Conservation (phyloP, 1,140 invertebrate genomes). For the Camponotus floridanus region DNA sequence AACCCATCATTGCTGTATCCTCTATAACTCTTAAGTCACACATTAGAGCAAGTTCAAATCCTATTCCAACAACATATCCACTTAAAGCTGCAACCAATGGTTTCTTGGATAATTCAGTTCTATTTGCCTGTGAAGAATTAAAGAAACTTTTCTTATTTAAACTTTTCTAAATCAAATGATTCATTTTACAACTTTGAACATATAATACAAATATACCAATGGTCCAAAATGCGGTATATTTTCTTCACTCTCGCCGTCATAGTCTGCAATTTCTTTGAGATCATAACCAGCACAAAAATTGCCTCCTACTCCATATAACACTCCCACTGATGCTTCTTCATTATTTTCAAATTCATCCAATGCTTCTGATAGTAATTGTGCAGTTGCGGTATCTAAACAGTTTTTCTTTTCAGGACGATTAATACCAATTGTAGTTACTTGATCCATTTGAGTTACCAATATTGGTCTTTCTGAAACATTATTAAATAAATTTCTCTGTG, state of each 20-base stretch:
- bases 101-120: constrained; percentile 90
- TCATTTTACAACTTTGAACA: not conserved
- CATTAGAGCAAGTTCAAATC: constrained; percentile 95
- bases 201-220: constrained; percentile 76
- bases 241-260: constrained; percentile 81
- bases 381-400: constrained; percentile 90
- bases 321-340: constrained; percentile 88
- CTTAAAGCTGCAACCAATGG: constrained; percentile 94
- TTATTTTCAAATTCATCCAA: constrained; percentile 94
- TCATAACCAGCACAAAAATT: constrained; percentile 97
- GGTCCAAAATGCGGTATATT: constrained; percentile 84
- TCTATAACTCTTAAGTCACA: constrained; percentile 96
- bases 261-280: constrained; percentile 89
- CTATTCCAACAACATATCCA: constrained; percentile 96
- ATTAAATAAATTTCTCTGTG: not conserved
- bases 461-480: constrained; percentile 81
- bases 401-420: constrained; percentile 94
- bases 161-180: not conserved
- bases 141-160: not conserved
- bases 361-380: constrained; percentile 89
- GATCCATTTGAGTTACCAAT: constrained; percentile 88
- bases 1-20: constrained; percentile 93
- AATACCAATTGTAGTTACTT: constrained; percentile 92
- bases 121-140: constrained; percentile 87
- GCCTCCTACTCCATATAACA: constrained; percentile 95